phyloP scores from a whole-genome alignment of 1,140 invertebrate genomes.

The Pseudachorutes palmiensis region DNA sequence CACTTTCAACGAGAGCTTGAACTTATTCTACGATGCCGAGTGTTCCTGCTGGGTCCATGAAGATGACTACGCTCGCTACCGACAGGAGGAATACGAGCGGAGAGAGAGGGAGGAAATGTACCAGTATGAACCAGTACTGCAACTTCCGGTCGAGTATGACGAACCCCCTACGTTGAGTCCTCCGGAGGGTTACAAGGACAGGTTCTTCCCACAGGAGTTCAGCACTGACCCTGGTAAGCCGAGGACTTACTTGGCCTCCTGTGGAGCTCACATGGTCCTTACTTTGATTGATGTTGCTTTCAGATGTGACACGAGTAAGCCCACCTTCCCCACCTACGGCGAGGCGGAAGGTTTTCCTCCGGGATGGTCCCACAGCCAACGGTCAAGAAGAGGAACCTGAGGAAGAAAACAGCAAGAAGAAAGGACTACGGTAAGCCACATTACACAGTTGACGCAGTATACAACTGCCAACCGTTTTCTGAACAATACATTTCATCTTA shows the following conservation, averaged over 20 bases:
- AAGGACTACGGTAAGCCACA: conserved; percentile 29
- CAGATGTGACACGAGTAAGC: conserved; percentile 10
- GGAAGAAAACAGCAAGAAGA: conserved; percentile 28
- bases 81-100: conserved; percentile 30
- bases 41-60: conserved; percentile 38
- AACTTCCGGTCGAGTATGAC: conserved; percentile 33
- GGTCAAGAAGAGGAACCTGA: conserved; percentile 30
- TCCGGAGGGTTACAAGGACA: conserved; percentile 38
- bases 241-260: neutral
- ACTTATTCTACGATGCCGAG: conserved; percentile 35
- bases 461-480: conserved; percentile 10
- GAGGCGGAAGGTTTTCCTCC: conserved; percentile 32
- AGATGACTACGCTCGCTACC: conserved; percentile 33
- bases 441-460: neutral
- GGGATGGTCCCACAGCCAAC: conserved; percentile 25
- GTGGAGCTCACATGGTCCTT: neutral
- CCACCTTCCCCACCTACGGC: conserved; percentile 37
- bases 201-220: conserved; percentile 35
- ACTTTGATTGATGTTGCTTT: neutral
- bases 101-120: conserved; percentile 22
- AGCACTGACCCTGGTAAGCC: conserved; percentile 27
- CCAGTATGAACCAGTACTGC: conserved; percentile 18
- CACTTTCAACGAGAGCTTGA: conserved; percentile 35
- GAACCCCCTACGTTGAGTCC: conserved; percentile 35
- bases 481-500: conserved; percentile 8